Base-by-base conservation (phyloP, 2,797 vertebrate species). In the Muscicapa comitata region DNA sequence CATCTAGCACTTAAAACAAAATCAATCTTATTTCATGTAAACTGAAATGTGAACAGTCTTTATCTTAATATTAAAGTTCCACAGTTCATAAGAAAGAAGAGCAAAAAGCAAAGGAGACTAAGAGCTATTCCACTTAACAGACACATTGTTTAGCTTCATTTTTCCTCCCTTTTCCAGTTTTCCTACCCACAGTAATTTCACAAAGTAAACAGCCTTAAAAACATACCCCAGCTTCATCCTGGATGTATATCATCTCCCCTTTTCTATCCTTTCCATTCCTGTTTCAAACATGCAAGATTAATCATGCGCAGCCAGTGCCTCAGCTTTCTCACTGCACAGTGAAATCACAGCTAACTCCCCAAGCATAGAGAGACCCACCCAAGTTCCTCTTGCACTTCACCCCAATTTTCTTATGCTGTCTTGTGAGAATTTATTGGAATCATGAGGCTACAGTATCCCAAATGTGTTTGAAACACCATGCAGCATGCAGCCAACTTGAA, bases 21-120 rank as follows among this genome's bases (percentile, higher is more conserved):
- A 79, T 86, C 62, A 95, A 76, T 88, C 81, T 92, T 91, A 83
- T 48, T 94, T 86, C 28, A 79, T 25, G 67, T 80, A 90, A 94
- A 33, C 59, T 86, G 74, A 53, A 67, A 68, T 70, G 43, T 73
- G 73, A 84, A 66, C 20, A 50, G 37, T 43, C 21, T 75, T 84
- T 62, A 88, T 55, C 58, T 50, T 68, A 89, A 50, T 58, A 79
- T 45, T 89, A 42, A 86, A 75, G n/a, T 71, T 76, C 76, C 55
- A 86, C 24, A 73, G 62, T 50, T 84, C 65, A 55, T 8, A 83
- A 68, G 54, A 78, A 75, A 59, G 74, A 63, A 72, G 20, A 86
- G 23, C 33, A 91, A 68, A 86, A 92, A 86, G 65, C 35, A 78
- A 55, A 75, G 35, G 26, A 40, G 28, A 40, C 75, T 57, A 88